Percentiles rank a stretch among this genome's conserved stretches.
Evolutionary conservation across 2,888 invertebrate species (phyloP).

Genomic region (Agrochola lota): DNA sequence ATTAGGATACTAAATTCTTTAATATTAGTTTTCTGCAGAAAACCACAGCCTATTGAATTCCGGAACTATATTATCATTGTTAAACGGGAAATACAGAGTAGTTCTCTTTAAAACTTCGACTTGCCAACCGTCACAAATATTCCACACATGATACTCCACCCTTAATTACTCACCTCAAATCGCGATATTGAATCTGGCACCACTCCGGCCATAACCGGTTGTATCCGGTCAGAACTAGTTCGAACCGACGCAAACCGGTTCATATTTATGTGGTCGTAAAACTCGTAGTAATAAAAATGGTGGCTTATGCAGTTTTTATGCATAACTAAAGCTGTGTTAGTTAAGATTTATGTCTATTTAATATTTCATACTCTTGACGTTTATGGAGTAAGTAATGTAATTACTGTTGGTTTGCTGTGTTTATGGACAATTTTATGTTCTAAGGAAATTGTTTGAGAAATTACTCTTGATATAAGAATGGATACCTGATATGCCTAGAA

Average conservation of each 20-base stretch:
- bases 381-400: slow-evolving; percentile 55
- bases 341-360: slow-evolving; percentile 61
- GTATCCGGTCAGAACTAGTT: slow-evolving; percentile 51
- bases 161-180: slow-evolving; percentile 42
- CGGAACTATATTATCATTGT: background rate
- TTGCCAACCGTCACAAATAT: slow-evolving; percentile 15
- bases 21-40: background rate
- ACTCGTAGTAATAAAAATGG: slow-evolving; percentile 70
- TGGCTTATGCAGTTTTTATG: slow-evolving; percentile 76
- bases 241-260: slow-evolving; percentile 53
- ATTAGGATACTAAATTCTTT: background rate
- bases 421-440: slow-evolving; percentile 46
- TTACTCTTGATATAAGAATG: background rate
- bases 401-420: slow-evolving; percentile 40
- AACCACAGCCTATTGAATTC: background rate
- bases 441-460: slow-evolving; percentile 20
- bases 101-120: too few relatives aligned
- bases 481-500: too few relatives aligned
- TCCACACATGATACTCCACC: slow-evolving; percentile 6
- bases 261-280: slow-evolving; percentile 76
- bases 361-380: slow-evolving; percentile 55
- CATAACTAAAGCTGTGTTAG: slow-evolving; percentile 59
- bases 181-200: slow-evolving; percentile 61
- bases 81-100: background rate
- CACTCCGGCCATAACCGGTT: slow-evolving; percentile 50